Evolutionary conservation across 1,140 invertebrate species (phyloP).

Genomic region (Lysiphlebus fabarum): DNA sequence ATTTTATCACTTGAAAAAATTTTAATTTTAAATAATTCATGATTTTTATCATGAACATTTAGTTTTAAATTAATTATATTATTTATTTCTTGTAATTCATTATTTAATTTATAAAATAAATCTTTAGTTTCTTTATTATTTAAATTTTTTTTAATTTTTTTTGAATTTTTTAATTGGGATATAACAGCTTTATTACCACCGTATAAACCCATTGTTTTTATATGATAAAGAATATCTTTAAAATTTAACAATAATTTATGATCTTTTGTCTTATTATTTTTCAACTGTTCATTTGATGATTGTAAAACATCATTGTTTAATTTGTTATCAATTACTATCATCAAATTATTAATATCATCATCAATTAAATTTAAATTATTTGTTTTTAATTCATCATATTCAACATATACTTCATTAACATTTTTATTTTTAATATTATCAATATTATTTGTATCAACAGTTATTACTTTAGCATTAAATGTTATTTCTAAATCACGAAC

Average conservation of each 20-base stretch:
- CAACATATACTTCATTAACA: slow-evolving; percentile 40
- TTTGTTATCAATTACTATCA: too few species aligned
- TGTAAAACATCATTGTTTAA: too few species aligned
- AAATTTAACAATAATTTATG: too few species aligned
- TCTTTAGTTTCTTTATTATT: slow-evolving; percentile 38
- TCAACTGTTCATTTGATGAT: too few species aligned
- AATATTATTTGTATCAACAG: slow-evolving; percentile 51
- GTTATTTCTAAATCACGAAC: slow-evolving; percentile 65
- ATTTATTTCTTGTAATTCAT: too few species aligned
- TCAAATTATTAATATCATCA: too few species aligned
- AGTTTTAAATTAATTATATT: too few species aligned
- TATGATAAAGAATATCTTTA: slow-evolving; percentile 46
- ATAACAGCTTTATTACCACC: slow-evolving; percentile 59
- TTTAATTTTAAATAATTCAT: slow-evolving; percentile 34
- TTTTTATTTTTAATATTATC: slow-evolving; percentile 65
- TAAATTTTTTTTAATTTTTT: slow-evolving; percentile 41
- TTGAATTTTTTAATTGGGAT: slow-evolving; percentile 60
- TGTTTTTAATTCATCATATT: neutral
- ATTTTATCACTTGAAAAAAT: slow-evolving; percentile 62
- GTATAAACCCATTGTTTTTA: slow-evolving; percentile 57
- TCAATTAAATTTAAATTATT: too few species aligned
- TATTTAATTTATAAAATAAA: too few species aligned
- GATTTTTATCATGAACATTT: slow-evolving; percentile 36
- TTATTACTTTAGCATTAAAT: slow-evolving; percentile 69
- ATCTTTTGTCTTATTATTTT: too few species aligned